A percentile compares a stretch with the other conserved stretches of the same genome.
phyloP scores from a whole-genome alignment of 1,140 invertebrate species.

The Drosophila nikananu region DNA sequence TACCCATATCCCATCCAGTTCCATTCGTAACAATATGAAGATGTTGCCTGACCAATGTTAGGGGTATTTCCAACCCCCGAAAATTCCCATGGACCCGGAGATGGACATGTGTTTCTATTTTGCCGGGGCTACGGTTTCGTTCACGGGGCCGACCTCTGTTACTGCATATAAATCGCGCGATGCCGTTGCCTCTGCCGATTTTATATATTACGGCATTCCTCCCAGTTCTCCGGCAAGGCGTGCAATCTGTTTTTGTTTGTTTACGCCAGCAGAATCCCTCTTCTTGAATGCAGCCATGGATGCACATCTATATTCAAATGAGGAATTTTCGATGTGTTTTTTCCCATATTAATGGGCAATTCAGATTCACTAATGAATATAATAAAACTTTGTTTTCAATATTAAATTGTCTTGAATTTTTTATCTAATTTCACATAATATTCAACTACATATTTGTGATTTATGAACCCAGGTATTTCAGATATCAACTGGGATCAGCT shows the following conservation, averaged over 20 bases:
- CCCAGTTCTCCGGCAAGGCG: slow-evolving; percentile 45
- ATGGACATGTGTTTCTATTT: slow-evolving; percentile 52
- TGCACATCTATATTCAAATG: slow-evolving; percentile 57
- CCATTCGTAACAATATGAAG: slow-evolving; percentile 6
- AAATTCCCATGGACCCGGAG: slow-evolving; percentile 13
- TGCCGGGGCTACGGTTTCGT: slow-evolving; percentile 44
- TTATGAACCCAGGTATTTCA: not conserved
- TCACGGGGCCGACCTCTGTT: slow-evolving; percentile 53
- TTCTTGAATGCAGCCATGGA: slow-evolving; percentile 55
- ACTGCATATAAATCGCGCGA: slow-evolving; percentile 73
- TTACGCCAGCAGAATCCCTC: slow-evolving; percentile 63
- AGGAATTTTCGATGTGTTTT: slow-evolving; percentile 12
- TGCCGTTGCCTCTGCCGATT: slow-evolving; percentile 18
- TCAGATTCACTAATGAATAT: slow-evolving; percentile 14
- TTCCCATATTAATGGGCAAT: slow-evolving; percentile 10
- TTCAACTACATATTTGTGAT: not conserved
- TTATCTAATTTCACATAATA: not conserved
- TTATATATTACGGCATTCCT: slow-evolving; percentile 58
- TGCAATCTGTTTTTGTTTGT: slow-evolving; percentile 73
- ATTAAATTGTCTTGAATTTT: not conserved
- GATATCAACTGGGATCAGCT: not conserved
- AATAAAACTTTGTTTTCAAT: slow-evolving; percentile 5
- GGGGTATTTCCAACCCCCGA: not conserved
- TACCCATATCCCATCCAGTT: not conserved
- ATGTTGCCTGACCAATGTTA: slow-evolving; percentile 13